Percentiles rank a stretch among this genome's conserved stretches.
Conservation (phyloP, 2,888 invertebrate species). For the Metopia argyrocephala region DNA sequence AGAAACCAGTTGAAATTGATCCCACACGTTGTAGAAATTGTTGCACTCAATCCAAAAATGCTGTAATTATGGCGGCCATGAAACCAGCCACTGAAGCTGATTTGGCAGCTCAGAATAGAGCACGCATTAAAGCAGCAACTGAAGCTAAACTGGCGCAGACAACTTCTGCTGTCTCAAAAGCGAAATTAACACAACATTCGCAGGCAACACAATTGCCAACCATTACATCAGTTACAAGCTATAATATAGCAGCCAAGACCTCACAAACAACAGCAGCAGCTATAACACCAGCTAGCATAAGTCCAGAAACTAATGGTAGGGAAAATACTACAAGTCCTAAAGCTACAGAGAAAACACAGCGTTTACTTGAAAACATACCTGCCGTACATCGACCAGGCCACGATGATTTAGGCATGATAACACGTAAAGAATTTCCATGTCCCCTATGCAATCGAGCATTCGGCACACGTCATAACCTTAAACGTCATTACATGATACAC, state of each 20-base stretch:
- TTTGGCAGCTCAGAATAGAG: conserved; percentile 41
- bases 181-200: conserved; percentile 2
- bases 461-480: conserved; percentile 77
- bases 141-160: conserved; percentile 8
- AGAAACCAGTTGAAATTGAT: conserved; percentile 73
- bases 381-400: conserved; percentile 65
- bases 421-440: conserved; percentile 74
- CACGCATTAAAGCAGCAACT: conserved; percentile 17
- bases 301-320: not conserved
- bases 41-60: conserved; percentile 70
- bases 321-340: conserved; percentile 26
- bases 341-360: conserved; percentile 57
- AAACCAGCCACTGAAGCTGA: conserved; percentile 58
- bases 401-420: conserved; percentile 61
- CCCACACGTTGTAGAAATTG: conserved; percentile 75
- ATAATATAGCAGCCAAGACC: conserved; percentile 20
- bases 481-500: conserved; percentile 78
- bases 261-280: conserved; percentile 19
- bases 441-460: conserved; percentile 77
- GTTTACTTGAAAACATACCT: conserved; percentile 63
- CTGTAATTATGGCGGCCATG: conserved; percentile 63
- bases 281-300: conserved; percentile 5
- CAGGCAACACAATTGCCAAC: conserved; percentile 34
- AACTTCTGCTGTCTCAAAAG: not conserved
- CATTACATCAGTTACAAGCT: conserved; percentile 25